A percentile compares a stretch with the other conserved stretches of the same genome.
Evolutionary conservation across 2,113 vertebrate species (phyloP).

Genomic region (Oryctolagus cuniculus): DNA sequence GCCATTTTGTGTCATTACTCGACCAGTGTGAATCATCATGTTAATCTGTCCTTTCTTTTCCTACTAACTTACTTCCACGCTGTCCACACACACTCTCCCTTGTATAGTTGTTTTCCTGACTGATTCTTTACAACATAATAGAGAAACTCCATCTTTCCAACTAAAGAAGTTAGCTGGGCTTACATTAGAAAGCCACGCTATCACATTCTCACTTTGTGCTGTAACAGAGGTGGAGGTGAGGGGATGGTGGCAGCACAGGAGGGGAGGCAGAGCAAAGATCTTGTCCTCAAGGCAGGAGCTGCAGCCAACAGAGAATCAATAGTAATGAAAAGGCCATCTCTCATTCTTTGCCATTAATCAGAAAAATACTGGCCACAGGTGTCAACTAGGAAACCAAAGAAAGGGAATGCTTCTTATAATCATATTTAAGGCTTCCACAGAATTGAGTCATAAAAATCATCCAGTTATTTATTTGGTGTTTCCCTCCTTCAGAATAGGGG

Average conservation of each 20-base stretch:
- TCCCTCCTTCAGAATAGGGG: not conserved
- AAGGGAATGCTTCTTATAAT: not conserved
- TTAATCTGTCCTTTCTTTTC: not conserved
- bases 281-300: not conserved
- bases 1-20: not conserved
- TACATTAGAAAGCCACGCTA: not conserved
- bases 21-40: not conserved
- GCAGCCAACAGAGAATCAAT: not conserved
- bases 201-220: not conserved
- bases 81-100: no score
- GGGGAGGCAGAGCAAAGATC: not conserved
- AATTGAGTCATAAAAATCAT: not conserved
- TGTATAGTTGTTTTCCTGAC: not conserved
- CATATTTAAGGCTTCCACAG: not conserved
- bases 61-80: no score
- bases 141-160: not conserved
- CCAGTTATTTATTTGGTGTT: not conserved
- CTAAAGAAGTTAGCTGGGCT: not conserved
- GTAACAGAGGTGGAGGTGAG: not conserved
- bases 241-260: accelerated
- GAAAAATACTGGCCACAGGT: not conserved
- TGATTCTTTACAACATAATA: not conserved
- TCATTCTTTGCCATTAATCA: not conserved
- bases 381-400: not conserved
- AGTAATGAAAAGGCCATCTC: not conserved